A percentile compares a stretch with the other conserved stretches of the same genome.
phyloP scores from a whole-genome alignment of 37 sponge, comb jelly and placozoan species.

The Spongilla lacustris region DNA sequence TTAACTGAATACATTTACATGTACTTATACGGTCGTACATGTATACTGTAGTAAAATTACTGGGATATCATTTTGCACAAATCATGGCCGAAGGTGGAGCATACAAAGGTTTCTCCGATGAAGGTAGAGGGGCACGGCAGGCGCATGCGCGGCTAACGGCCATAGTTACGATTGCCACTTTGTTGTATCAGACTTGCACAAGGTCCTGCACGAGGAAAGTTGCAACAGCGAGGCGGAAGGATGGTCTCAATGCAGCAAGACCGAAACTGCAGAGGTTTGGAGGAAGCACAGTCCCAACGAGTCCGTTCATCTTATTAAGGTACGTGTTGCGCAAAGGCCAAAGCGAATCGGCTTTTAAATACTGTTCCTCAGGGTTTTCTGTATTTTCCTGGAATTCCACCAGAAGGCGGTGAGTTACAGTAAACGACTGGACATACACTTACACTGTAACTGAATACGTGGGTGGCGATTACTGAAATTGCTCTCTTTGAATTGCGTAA shows the following conservation, averaged over 20 bases:
- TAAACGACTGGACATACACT: neutral
- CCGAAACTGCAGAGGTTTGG: conserved; percentile 45
- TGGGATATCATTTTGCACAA: neutral
- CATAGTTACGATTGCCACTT: neutral
- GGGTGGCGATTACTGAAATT: too few relatives aligned
- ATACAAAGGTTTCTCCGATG: neutral
- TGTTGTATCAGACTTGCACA: conserved; percentile 18
- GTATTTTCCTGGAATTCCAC: conserved; percentile 58
- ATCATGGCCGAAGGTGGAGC: neutral
- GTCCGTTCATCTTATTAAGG: conserved; percentile 64
- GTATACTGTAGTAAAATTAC: too few relatives aligned
- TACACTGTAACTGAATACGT: neutral
- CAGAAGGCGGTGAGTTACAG: conserved; percentile 36
- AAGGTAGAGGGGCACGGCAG: neutral
- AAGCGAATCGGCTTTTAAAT: neutral
- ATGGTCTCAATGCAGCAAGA: conserved; percentile 44
- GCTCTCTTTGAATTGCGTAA: too few relatives aligned
- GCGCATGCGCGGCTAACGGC: neutral
- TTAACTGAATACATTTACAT: too few relatives aligned
- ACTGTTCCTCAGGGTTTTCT: conserved; percentile 30
- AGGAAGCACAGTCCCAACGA: conserved; percentile 33
- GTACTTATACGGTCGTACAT: too few relatives aligned
- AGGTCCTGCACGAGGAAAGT: conserved; percentile 47
- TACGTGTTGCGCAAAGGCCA: neutral
- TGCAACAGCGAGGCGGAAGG: conserved; percentile 31